Conservation (phyloP, 2,888 invertebrate species). For the Cephonodes hylas region DNA sequence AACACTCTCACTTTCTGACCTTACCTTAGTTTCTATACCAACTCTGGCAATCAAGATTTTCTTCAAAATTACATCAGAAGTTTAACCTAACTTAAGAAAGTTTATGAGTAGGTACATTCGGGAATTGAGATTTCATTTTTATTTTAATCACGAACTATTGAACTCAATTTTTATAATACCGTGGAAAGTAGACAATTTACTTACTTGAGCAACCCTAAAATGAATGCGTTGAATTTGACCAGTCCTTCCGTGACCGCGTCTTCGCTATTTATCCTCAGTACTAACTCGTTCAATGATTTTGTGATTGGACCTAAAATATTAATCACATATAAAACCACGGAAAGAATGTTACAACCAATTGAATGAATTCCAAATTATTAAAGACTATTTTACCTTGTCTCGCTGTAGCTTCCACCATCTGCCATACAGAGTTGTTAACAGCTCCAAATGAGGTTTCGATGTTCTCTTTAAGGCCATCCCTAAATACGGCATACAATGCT, state of each 20-base stretch:
- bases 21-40: neutral
- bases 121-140: no score
- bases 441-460: constrained; percentile 92
- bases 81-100: no score
- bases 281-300: constrained; percentile 90
- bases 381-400: constrained; percentile 84
- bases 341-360: neutral
- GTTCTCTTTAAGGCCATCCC: constrained; percentile 90
- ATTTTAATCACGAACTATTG: no score
- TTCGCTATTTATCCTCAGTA: constrained; percentile 90
- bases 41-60: neutral
- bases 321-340: neutral
- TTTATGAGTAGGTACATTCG: no score
- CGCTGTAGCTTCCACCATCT: constrained; percentile 92
- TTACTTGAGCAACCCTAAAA: constrained; percentile 92
- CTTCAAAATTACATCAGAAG: neutral
- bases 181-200: no score
- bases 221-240: constrained; percentile 93
- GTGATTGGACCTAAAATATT: constrained; percentile 86
- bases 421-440: constrained; percentile 93
- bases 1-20: constrained; percentile 2
- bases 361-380: neutral
- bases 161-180: no score
- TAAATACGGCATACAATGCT: constrained; percentile 90
- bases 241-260: constrained; percentile 91